Conservation (phyloP, 2,797 vertebrate species). For the Arremon brunneinucha region DNA sequence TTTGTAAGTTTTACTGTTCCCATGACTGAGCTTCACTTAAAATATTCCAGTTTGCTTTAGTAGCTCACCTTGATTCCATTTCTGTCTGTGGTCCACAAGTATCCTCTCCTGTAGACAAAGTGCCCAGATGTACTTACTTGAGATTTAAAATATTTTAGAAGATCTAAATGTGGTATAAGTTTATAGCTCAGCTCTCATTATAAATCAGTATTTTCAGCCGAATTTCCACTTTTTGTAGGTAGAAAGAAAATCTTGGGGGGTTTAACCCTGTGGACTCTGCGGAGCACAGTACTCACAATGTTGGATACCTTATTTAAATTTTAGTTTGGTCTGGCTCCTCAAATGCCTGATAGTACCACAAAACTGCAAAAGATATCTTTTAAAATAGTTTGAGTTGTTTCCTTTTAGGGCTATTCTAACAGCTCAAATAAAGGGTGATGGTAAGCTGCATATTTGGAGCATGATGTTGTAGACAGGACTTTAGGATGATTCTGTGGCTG, state of each 20-base stretch:
- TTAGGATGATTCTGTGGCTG: background rate
- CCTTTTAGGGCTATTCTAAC: background rate
- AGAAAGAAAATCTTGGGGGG: background rate
- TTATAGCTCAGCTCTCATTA: background rate
- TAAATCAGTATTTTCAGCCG: background rate
- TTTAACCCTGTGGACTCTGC: background rate
- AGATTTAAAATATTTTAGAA: background rate
- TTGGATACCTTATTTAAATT: background rate
- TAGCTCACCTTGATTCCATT: constrained; percentile 31
- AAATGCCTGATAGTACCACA: background rate
- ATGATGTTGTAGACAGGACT: background rate
- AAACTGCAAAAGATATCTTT: background rate
- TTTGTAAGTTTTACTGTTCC: constrained; percentile 74
- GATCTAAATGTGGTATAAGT: background rate
- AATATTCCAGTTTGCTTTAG: constrained; percentile 62
- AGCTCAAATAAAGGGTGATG: background rate
- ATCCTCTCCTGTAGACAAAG: background rate
- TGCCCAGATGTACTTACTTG: background rate
- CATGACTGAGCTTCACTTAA: constrained; percentile 70
- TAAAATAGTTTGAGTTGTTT: background rate
- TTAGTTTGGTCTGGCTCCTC: background rate
- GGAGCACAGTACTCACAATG: background rate
- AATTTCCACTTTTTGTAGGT: background rate
- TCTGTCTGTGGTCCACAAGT: background rate
- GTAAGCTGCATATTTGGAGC: background rate